A percentile compares a stretch with the other conserved stretches of the same genome.
These are phyloP conservation scores for Enteromius fasciolatus DNA, from an alignment of 2,797 vertebrate species.

Conservation along the genomic window DNA sequence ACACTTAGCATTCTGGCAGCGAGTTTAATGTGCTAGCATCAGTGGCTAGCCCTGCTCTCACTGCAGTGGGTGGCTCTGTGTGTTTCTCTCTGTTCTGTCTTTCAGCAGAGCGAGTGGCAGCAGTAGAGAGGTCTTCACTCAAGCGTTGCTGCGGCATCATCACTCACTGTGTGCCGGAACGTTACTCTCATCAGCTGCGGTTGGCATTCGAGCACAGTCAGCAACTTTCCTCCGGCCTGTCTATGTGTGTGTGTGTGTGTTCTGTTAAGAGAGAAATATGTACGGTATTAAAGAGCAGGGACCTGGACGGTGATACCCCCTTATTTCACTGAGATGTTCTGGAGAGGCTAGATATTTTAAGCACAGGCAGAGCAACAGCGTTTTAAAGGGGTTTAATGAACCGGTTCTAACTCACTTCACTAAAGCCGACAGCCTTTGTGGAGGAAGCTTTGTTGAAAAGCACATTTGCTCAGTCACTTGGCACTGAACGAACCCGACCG, in stretches of 20 bases:
- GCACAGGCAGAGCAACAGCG: slow-evolving; percentile 60
- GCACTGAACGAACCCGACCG: slow-evolving; percentile 68
- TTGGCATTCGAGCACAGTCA: slow-evolving; percentile 75
- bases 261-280: slow-evolving; percentile 65
- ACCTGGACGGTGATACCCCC: slow-evolving; percentile 57
- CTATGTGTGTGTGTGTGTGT: slow-evolving; percentile 58
- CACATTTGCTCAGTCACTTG: slow-evolving; percentile 59
- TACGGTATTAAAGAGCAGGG: slow-evolving; percentile 61
- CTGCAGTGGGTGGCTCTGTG: slow-evolving; percentile 28
- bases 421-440: slow-evolving; percentile 38
- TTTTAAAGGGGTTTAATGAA: slow-evolving; percentile 65
- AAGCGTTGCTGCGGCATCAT: slow-evolving; percentile 79
- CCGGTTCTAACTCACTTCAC: slow-evolving; percentile 49
- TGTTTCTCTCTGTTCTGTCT: slow-evolving; percentile 36
- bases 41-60: slow-evolving; percentile 2
- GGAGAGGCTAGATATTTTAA: slow-evolving; percentile 65
- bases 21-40: slow-evolving; percentile 13
- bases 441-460: slow-evolving; percentile 41
- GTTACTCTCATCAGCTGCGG: slow-evolving; percentile 82
- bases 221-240: slow-evolving; percentile 72
- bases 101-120: slow-evolving; percentile 51
- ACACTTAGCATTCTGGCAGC: background rate
- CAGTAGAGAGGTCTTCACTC: slow-evolving; percentile 69
- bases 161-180: slow-evolving; percentile 77
- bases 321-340: slow-evolving; percentile 64